A percentile compares a stretch with the other conserved stretches of the same genome.
These are phyloP conservation scores for Spermophilus dauricus DNA, from an alignment of 2,113 vertebrate genomes.

Conservation along the genomic window DNA sequence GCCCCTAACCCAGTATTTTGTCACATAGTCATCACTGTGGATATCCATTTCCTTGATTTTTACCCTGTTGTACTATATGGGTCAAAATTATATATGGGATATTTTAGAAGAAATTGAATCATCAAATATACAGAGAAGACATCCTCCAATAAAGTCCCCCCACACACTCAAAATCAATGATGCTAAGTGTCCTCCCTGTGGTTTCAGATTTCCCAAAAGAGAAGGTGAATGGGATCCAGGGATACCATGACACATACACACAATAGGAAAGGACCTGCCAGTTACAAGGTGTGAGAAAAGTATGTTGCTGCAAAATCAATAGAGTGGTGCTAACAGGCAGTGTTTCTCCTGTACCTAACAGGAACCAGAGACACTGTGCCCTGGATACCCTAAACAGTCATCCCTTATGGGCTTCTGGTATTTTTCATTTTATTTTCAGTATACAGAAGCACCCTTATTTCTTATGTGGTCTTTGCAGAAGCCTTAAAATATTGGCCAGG, in stretches of 20 bases:
- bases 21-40: not conserved
- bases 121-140: not conserved
- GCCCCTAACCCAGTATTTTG: not conserved
- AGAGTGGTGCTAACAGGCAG: not conserved
- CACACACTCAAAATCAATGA: not conserved
- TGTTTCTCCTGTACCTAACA: not conserved
- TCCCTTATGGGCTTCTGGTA: too few relatives aligned
- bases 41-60: not conserved
- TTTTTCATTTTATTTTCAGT: not conserved
- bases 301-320: not conserved
- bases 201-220: not conserved
- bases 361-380: not conserved
- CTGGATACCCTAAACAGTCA: too few relatives aligned
- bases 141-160: not conserved
- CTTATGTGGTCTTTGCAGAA: not conserved
- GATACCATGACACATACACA: not conserved
- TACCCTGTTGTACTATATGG: not conserved
- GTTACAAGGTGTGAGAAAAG: not conserved
- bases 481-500: not conserved
- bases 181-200: not conserved
- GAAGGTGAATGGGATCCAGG: not conserved
- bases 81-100: not conserved
- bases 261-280: not conserved
- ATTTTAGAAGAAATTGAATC: not conserved
- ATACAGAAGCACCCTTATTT: not conserved